Evolutionary conservation across 2,113 vertebrate species (phyloP).

Genomic region (Mugil cephalus): DNA sequence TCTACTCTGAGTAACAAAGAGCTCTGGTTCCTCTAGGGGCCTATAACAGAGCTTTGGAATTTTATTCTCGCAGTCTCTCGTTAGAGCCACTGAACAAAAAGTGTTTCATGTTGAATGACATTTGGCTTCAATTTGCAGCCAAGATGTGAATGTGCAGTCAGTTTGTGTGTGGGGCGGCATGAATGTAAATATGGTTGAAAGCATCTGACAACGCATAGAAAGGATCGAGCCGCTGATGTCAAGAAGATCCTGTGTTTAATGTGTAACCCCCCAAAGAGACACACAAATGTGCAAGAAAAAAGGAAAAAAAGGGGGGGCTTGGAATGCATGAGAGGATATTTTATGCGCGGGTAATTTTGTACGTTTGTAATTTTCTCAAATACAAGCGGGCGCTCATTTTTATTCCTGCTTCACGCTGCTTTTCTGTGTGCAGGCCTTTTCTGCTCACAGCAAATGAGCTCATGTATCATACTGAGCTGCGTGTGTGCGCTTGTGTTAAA

Average conservation of each 20-base stretch:
- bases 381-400: too few species aligned
- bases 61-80: too few species aligned
- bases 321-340: neutral
- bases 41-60: too few species aligned
- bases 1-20: neutral
- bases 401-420: neutral
- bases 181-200: neutral
- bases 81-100: neutral
- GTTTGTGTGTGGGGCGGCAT: neutral
- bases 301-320: too few species aligned
- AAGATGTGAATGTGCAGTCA: neutral
- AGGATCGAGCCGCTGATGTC: too few species aligned
- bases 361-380: conserved; percentile 18
- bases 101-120: neutral
- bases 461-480: conserved; percentile 4
- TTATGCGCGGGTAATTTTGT: conserved; percentile 18
- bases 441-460: conserved; percentile 3
- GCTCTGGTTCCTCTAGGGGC: neutral
- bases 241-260: neutral
- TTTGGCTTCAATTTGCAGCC: neutral
- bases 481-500: neutral
- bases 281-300: conserved; percentile 1
- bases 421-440: conserved; percentile 2
- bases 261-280: neutral
- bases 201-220: neutral